Base-by-base conservation (phyloP, 2,113 vertebrate genomes). In the Sylvietta virens region DNA sequence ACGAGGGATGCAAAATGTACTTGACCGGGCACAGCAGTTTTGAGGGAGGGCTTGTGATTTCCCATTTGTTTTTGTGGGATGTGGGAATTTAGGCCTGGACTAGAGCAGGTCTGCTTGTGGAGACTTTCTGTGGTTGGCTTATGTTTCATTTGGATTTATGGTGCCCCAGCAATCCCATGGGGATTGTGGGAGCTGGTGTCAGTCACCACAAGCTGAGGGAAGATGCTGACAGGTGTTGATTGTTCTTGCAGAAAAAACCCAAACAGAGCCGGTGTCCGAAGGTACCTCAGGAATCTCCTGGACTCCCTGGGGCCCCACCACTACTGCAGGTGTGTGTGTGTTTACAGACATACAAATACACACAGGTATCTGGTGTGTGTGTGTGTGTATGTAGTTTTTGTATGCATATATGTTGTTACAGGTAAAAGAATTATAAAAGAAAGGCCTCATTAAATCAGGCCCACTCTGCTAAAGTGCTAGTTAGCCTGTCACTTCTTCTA, bases 151-250 rank as follows among this genome's bases (percentile, higher is more conserved):
- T 37, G 64, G 15, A 13, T 17, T 48, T 17, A 5, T 8, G 27
- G 13, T 30, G 9, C 23, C 15, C 54, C 33, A 35, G 24, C 20
- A 48, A 15, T 7, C 42, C 13, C 1, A 0, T 6, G 24, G 37
- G 17, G n/a, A 31, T 3, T 35, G 30, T 42, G 24, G 42, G 28
- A 64, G 11, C 23, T 1, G 1, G 7, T 14, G 11, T 47, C 1
- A 0, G 42, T 13, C 27, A 31, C 15, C 4, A 4, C 21, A 26
- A 56, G 56, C n/a, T 50, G 11, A 33, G 69, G 58, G 33, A 48
- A 50, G 45, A 13, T 40, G 19, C 3, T 84, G 62, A 40, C 33
- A 20, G 7, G 8, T 37, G 10, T 37, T 79, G 35, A 9, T 21
- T 76, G 0, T 39, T 85, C 28, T 53, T 90, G 33, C 69, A 96